A percentile compares a stretch with the other conserved stretches of the same genome.
These are phyloP conservation scores for Cephus cinctus DNA, from an alignment of 1,140 invertebrate species.

Conservation along the genomic window DNA sequence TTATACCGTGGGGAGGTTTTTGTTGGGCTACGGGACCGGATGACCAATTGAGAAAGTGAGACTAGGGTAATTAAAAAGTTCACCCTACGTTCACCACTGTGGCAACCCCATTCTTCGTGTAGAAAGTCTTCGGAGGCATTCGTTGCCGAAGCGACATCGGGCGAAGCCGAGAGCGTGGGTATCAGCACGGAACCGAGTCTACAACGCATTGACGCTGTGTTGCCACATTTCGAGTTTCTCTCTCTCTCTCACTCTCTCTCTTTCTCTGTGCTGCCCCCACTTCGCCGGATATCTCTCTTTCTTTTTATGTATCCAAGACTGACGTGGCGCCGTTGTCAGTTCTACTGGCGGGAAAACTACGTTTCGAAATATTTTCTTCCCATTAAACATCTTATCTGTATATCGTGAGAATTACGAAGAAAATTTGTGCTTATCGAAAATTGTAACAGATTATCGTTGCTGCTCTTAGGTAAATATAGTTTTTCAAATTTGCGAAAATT, in stretches of 20 bases:
- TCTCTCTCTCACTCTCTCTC: slow-evolving; percentile 16
- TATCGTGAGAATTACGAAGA: no score
- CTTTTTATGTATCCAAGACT: background rate
- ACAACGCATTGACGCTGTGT: slow-evolving; percentile 48
- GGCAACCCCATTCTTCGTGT: slow-evolving; percentile 51
- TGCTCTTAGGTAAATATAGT: no score
- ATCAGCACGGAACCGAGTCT: slow-evolving; percentile 57
- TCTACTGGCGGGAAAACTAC: slow-evolving; percentile 53
- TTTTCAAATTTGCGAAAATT: no score
- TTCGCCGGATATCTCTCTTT: background rate
- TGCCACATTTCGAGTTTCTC: slow-evolving; percentile 51
- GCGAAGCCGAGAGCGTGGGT: slow-evolving; percentile 50
- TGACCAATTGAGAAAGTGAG: background rate
- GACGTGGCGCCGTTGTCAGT: slow-evolving; percentile 31
- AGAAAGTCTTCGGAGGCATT: slow-evolving; percentile 52
- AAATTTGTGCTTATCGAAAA: no score
- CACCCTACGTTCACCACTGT: slow-evolving; percentile 2
- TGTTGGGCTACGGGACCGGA: no score
- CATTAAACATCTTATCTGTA: no score
- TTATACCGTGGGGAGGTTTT: no score
- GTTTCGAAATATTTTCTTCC: slow-evolving; percentile 52
- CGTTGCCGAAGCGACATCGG: slow-evolving; percentile 11
- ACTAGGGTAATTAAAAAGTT: background rate
- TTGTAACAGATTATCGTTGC: no score
- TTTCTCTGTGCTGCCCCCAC: slow-evolving; percentile 19